phyloP scores from a whole-genome alignment of 2,888 invertebrate genomes.

The Chrysopilus asiliformis region DNA sequence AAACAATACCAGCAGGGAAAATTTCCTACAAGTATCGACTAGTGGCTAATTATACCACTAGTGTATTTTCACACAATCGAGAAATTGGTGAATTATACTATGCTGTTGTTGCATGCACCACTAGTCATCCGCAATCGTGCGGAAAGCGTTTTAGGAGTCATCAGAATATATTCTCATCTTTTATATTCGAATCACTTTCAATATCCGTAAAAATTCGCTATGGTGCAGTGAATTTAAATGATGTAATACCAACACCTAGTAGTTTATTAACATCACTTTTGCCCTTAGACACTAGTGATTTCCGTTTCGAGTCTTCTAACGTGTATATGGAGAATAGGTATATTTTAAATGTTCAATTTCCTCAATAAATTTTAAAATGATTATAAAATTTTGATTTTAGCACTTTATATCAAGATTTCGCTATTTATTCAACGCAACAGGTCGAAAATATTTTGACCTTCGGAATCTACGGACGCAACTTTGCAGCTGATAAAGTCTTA shows the following conservation, averaged over 20 bases:
- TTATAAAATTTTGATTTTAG: slow-evolving; percentile 1
- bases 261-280: slow-evolving; percentile 38
- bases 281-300: slow-evolving; percentile 36
- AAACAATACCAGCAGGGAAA: slow-evolving; percentile 6
- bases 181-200: slow-evolving; percentile 9
- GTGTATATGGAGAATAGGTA: neutral
- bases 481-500: slow-evolving; percentile 29
- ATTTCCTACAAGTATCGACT: slow-evolving; percentile 10
- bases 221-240: slow-evolving; percentile 4
- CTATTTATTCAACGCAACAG: slow-evolving; percentile 13
- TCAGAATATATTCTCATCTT: slow-evolving; percentile 4
- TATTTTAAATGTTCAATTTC: slow-evolving; percentile 1
- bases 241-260: slow-evolving; percentile 27
- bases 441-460: slow-evolving; percentile 35
- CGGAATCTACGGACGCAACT: slow-evolving; percentile 40
- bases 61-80: slow-evolving; percentile 1
- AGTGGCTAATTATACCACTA: slow-evolving; percentile 7
- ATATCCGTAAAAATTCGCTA: slow-evolving; percentile 2
- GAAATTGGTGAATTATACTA: slow-evolving; percentile 22
- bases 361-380: neutral
- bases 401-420: slow-evolving; percentile 4
- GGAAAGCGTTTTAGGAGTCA: slow-evolving; percentile 15
- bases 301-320: slow-evolving; percentile 20
- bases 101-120: slow-evolving; percentile 33
- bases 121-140: slow-evolving; percentile 22